phyloP scores from a whole-genome alignment of 2,888 invertebrate genomes.

The Sycophila texana region DNA sequence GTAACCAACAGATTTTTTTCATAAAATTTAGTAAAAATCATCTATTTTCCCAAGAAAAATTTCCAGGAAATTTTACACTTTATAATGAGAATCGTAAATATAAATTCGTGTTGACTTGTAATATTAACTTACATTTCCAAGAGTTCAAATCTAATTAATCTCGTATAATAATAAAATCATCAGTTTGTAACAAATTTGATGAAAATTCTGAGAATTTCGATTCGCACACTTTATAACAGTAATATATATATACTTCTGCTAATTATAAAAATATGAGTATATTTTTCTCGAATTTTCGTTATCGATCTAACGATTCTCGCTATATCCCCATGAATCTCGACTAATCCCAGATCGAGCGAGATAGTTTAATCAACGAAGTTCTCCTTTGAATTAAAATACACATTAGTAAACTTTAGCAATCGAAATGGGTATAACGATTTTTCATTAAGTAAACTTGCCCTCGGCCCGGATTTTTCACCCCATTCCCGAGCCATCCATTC shows the following conservation, averaged over 20 bases:
- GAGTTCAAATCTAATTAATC: too few species aligned
- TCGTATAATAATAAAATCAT: too few species aligned
- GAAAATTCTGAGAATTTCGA: background rate
- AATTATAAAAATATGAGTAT: background rate
- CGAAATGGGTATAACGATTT: constrained; percentile 34
- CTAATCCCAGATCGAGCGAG: background rate
- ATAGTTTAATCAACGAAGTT: background rate
- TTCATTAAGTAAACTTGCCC: constrained; percentile 34
- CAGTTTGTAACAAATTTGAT: too few species aligned
- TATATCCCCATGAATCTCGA: background rate
- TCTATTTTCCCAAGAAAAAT: too few species aligned
- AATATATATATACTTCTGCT: background rate
- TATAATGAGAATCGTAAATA: too few species aligned
- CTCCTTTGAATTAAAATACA: constrained; percentile 21
- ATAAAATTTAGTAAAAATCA: too few species aligned
- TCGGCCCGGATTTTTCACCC: background rate
- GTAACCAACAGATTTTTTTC: too few species aligned
- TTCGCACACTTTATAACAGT: background rate
- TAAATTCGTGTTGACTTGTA: too few species aligned
- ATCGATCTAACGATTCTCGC: background rate
- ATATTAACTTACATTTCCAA: too few species aligned
- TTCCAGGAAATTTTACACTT: too few species aligned
- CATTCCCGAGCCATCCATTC: background rate
- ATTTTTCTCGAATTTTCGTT: background rate
- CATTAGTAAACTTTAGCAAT: constrained; percentile 10